Evolutionary conservation across 2,888 invertebrate species (phyloP), one percentile per base, ranked within the genome.

Genomic region (Drosophila infuscata): DNA sequence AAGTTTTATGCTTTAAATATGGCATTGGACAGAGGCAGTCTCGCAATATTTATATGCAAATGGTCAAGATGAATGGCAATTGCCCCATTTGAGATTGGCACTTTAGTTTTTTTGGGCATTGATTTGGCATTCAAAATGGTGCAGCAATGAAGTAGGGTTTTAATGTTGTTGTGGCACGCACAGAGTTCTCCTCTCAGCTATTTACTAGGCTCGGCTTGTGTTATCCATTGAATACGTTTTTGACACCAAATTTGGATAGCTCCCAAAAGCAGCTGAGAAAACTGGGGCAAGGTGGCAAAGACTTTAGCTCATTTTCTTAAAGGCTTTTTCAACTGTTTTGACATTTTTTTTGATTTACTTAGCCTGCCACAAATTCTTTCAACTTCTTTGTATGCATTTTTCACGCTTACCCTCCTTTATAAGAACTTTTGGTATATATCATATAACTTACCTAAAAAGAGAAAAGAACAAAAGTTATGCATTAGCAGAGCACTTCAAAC

Each of bases 401-500:
- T 36, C 15, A 4, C 9, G 51, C 59, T 72, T 65, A 72, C 72
- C 20, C 20, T 25, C 72, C 35, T 33, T 12, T 30, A 5, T 12
- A 3, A 4, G 3, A 25, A 15, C 6, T 52, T 25, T 32, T 59
- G 2, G 20, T 20, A 68, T 15, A 36, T 32, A 53, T 41, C 49
- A 15, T 17, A 17, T 30, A 33, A 73, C 73, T 73, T 73, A 74
- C 74, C 74, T 74, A 51, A 54, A 72, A 74, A 57, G 54, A 62
- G 49, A 49, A 11, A 38, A n/a, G n/a, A 48, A 66, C 20, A 49
- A 12, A 62, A 46, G 29, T 58, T 30, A 36, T 32, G 29, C 43
- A 59, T 63, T 38, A 72, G 53, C 54, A 29, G 48, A 32, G 1
- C 2, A 33, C 6, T 25, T 53, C 4, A 32, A 15, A 41, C 35